These are phyloP conservation scores for Lycia hirtaria DNA, from an alignment of 2,888 invertebrate genomes.

Conservation along the genomic window DNA sequence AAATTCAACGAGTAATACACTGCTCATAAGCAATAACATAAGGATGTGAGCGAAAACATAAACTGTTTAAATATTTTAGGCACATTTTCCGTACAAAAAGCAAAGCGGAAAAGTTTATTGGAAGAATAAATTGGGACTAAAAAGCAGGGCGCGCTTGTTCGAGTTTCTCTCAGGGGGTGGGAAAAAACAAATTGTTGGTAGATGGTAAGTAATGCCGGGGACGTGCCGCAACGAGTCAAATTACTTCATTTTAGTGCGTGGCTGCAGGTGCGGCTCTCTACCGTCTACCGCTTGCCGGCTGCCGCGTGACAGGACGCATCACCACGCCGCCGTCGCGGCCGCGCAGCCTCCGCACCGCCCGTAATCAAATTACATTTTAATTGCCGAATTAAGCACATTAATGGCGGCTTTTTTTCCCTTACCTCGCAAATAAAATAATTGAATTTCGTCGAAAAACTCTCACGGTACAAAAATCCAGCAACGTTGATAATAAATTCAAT, in stretches of 20 bases:
- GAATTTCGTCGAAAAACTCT: conserved; percentile 36
- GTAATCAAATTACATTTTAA: conserved; percentile 66
- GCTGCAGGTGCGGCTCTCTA: conserved; percentile 59
- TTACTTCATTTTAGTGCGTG: conserved; percentile 71
- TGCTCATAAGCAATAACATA: conserved; percentile 60
- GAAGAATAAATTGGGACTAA: conserved; percentile 80
- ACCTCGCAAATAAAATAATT: conserved; percentile 48
- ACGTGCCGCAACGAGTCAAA: conserved; percentile 73
- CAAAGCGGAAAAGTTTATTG: conserved; percentile 77
- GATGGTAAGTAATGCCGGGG: conserved; percentile 77
- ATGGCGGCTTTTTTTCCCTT: conserved; percentile 49
- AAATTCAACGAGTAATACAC: conserved; percentile 39
- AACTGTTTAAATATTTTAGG: conserved; percentile 78
- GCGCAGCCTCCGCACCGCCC: conserved; percentile 42
- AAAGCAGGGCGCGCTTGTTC: conserved; percentile 72
- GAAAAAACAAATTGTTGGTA: conserved; percentile 79
- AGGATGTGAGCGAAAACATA: conserved; percentile 67
- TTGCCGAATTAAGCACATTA: conserved; percentile 60
- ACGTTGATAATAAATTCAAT: conserved; percentile 46
- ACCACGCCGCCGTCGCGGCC: conserved; percentile 27
- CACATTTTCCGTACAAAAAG: conserved; percentile 71
- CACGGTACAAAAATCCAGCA: conserved; percentile 28
- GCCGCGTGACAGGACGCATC: too few relatives aligned
- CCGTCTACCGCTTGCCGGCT: conserved; percentile 34
- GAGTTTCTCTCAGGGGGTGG: conserved; percentile 72